phyloP scores from a whole-genome alignment of 1,140 invertebrate genomes.

The Lucilia sericata region DNA sequence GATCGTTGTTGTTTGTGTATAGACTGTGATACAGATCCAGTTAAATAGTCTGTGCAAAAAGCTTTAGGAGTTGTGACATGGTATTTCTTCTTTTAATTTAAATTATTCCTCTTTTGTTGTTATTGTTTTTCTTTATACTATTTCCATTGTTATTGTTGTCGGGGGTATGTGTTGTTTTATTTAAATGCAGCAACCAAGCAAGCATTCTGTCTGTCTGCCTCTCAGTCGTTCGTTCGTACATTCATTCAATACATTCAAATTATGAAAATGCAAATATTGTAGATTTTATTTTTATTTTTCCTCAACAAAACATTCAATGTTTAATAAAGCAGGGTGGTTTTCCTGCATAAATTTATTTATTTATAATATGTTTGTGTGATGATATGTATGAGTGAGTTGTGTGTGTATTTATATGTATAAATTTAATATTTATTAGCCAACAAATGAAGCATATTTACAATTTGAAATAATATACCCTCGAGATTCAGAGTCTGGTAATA shows the following conservation, averaged over 20 bases:
- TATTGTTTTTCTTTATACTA: not conserved
- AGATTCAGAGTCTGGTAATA: constrained; percentile 40
- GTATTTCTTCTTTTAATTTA: constrained; percentile 37
- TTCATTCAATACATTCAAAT: constrained; percentile 30
- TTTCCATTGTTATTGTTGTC: constrained; percentile 11
- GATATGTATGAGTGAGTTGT: not conserved
- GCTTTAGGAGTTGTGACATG: constrained; percentile 27
- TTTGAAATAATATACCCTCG: constrained; percentile 42
- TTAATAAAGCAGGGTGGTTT: not conserved
- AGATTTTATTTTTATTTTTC: constrained; percentile 21
- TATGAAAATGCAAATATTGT: constrained; percentile 41
- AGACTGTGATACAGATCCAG: no score
- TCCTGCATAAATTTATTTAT: not conserved
- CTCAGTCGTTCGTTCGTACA: not conserved
- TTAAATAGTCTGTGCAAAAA: not conserved
- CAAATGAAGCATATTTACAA: constrained; percentile 39
- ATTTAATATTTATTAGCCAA: constrained; percentile 43
- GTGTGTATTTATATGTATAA: constrained; percentile 28
- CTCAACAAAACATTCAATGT: not conserved
- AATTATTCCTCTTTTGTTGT: constrained; percentile 9
- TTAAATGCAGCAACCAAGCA: constrained; percentile 29
- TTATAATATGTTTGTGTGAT: not conserved
- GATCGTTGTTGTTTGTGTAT: no score
- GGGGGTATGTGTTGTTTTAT: constrained; percentile 1
- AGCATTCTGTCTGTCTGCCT: no score